Evolutionary conservation across 2,888 invertebrate species (phyloP), one percentile per base, ranked within the genome.

Genomic region (Morpho achilles): DNA sequence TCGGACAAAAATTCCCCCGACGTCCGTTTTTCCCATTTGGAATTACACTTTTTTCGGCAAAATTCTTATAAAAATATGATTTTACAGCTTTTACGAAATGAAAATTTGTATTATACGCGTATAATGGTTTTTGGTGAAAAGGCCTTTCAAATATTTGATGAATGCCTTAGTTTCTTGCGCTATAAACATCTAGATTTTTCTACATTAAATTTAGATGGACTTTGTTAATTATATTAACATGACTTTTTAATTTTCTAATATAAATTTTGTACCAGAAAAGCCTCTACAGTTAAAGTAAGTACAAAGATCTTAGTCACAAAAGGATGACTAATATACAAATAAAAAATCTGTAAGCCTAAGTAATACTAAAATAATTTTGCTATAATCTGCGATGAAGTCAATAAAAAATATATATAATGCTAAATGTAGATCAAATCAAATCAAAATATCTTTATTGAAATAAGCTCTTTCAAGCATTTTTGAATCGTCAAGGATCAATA

Each of bases 51-150:
- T 54, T 58, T 58, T 32, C 32, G 32, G 43, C 56, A 60, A 56
- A 53, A 63, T 60, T 61, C 59, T 60, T 57, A 60, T 61, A 61
- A 60, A 62, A 65, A 60, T 60, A 60, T 63, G 63, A 48, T 40
- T 53, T 56, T 56, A 59, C 53, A 53, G 61, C 59, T 61, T 53
- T 61, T 56, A 61, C 59, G 49, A 48, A 53, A 61, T 61, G 59
- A 61, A 59, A 53, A 44, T 44, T 55, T 55, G 52, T 56, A 59
- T 59, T 61, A 61, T 56, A 43, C 55, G 43, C 53, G 41, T 53
- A 56, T 53, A 47, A 53, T 41, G 8, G 40, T 40, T 41, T 53
- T 46, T 39, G 46, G 40, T 47, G 53, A 47, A 47, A 53, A 53
- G 58, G 40, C 50, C 48, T 58, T 50, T 50, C 44, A 58, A 50